Conservation (phyloP, 2,888 invertebrate genomes). For the Eurytoma adleriae region DNA sequence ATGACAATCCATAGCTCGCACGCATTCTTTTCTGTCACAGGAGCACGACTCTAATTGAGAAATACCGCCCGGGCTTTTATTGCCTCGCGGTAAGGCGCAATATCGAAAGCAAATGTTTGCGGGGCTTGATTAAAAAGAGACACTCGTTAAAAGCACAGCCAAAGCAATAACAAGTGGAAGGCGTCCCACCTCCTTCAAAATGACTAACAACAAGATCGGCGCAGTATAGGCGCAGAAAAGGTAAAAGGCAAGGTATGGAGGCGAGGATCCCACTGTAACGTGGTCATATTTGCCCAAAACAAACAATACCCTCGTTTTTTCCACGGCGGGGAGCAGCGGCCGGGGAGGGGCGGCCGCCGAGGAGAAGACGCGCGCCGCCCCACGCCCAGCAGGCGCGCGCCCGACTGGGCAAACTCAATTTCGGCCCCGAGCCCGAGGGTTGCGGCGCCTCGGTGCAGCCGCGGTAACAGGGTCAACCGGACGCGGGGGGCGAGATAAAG, state of each 20-base stretch:
- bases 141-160: background rate
- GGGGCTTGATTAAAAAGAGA: background rate
- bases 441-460: background rate
- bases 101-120: too few species aligned
- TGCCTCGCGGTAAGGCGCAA: too few species aligned
- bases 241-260: constrained; percentile 33
- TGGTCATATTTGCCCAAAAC: constrained; percentile 49
- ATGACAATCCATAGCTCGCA: background rate
- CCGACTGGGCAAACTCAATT: constrained; percentile 47
- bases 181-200: background rate
- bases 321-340: constrained; percentile 10
- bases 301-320: constrained; percentile 55
- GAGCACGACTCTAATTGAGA: too few species aligned
- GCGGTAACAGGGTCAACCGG: constrained; percentile 38
- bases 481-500: constrained; percentile 9
- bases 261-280: background rate
- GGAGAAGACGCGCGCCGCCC: constrained; percentile 13
- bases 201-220: background rate
- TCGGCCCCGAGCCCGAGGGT: background rate
- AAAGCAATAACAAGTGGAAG: background rate
- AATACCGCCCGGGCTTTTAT: too few species aligned
- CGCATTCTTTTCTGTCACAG: too few species aligned
- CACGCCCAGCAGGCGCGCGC: constrained; percentile 6
- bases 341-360: constrained; percentile 1
- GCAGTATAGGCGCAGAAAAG: background rate